These are phyloP conservation scores for Pocota personata DNA, from an alignment of 2,888 invertebrate genomes.

Conservation along the genomic window DNA sequence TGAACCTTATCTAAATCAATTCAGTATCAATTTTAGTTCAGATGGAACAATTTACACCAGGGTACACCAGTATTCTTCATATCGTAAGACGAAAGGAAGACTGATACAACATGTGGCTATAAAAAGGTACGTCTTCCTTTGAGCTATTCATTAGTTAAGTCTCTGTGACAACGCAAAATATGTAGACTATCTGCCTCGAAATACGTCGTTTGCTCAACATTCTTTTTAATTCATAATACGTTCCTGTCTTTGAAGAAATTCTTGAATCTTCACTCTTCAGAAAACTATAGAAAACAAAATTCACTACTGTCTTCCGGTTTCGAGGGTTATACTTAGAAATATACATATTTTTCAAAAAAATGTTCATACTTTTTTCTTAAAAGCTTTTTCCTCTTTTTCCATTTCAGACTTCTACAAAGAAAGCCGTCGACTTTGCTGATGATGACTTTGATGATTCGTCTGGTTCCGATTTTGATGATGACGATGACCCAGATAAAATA, in stretches of 20 bases:
- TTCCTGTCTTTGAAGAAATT: not conserved
- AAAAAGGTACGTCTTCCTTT: too few relatives aligned
- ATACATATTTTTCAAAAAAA: not conserved
- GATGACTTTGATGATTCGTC: constrained; percentile 84
- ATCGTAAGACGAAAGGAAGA: too few relatives aligned
- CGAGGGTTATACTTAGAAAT: not conserved
- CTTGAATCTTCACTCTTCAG: not conserved
- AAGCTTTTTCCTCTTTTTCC: constrained; percentile 11
- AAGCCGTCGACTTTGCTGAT: constrained; percentile 79
- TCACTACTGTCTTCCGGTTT: not conserved
- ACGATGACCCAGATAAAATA: constrained; percentile 95
- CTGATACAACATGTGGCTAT: too few relatives aligned
- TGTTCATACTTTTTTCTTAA: constrained; percentile 23
- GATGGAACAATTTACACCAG: too few relatives aligned
- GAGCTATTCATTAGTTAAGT: too few relatives aligned
- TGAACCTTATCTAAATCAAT: too few relatives aligned
- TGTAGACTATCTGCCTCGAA: too few relatives aligned
- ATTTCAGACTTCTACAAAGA: constrained; percentile 77
- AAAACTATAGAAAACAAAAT: not conserved
- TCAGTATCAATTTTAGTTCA: too few relatives aligned
- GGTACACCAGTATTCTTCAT: too few relatives aligned
- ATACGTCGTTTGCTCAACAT: not conserved
- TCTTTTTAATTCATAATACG: not conserved
- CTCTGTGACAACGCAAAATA: too few relatives aligned
- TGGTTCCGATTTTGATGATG: constrained; percentile 91